Percentiles rank a stretch among this genome's conserved stretches.
These are phyloP conservation scores for Mesocricetus auratus DNA, from an alignment of 2,113 vertebrate species.

Conservation along the genomic window DNA sequence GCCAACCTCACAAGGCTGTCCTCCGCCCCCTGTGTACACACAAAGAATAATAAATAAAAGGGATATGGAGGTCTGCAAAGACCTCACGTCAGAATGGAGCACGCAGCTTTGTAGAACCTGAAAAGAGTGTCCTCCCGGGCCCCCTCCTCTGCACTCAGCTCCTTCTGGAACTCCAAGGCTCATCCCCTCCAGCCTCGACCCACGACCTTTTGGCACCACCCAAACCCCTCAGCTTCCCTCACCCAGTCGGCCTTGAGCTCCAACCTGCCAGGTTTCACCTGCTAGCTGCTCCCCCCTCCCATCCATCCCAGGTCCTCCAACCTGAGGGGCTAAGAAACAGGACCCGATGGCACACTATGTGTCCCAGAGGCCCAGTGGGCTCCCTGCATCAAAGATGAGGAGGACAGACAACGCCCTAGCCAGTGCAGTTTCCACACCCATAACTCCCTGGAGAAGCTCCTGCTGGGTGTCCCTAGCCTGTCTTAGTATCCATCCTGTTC, in stretches of 20 bases:
- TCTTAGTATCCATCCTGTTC: background rate
- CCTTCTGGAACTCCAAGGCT: background rate
- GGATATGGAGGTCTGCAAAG: background rate
- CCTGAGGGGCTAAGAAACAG: background rate
- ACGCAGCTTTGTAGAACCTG: accelerated
- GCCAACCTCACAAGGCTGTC: background rate
- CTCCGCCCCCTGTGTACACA: background rate
- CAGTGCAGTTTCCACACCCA: background rate
- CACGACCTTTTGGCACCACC: background rate
- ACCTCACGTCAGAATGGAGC: background rate
- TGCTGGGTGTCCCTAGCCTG: too few species aligned
- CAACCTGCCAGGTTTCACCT: background rate
- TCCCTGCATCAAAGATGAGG: background rate
- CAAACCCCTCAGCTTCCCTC: background rate
- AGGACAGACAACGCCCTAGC: background rate
- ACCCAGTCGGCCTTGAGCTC: background rate
- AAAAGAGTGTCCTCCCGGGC: background rate
- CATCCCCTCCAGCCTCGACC: background rate
- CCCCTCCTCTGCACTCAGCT: accelerated
- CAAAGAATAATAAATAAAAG: too few species aligned
- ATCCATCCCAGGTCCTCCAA: background rate
- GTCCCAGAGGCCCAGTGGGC: background rate
- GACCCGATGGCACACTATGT: too few species aligned
- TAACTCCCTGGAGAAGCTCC: background rate
- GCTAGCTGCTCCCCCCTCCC: background rate